Evolutionary conservation across 2,113 vertebrate genomes (phyloP), one percentile per base, ranked within the genome.

Genomic region (Brachionichthys hirsutus): DNA sequence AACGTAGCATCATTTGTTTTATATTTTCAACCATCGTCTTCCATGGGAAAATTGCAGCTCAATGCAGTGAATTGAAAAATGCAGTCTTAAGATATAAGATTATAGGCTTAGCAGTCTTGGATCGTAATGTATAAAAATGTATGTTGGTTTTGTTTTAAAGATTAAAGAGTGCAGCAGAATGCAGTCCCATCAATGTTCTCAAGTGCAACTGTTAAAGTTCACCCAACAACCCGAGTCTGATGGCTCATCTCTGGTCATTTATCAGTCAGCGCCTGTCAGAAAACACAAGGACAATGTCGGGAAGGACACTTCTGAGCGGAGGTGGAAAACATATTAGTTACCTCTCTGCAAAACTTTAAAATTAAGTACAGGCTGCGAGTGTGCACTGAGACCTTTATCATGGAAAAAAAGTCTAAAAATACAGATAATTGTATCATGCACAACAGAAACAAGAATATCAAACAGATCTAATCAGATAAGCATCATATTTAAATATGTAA

Each of bases 161-260:
- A 65, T 63, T 42, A 54, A 54, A 72, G 40, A 53, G 65, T 66
- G 47, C 40, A 69, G 36, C 41, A 12, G 38, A 6, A 30, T 14
- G 19, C 34, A 54, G 18, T 67, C 41, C 19, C 51, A 52, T 69
- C 73, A 59, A 74, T 77, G 64, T 70, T 10, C 20, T n/a, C 58
- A 17, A 59, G 43, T 44, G 53, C 18, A 62, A 51, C 62, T 52
- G 69, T 74, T 74, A 70, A 57, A 55, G 49, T 69, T 43, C 51
- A 65, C 15, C 46, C 36, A 62, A 42, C 60, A 62, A 66, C 59
- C 18, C 17, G 48, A 41, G 57, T 65, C 61, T 67, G 73, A 83
- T 77, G 69, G 72, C 57, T 64, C 46, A 67, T 55, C 47, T 49
- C 53, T 34, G 46, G 55, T 79, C 73, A 61, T 79, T 81, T 71